These are phyloP conservation scores for Artemia franciscana DNA, from an alignment of 1,140 invertebrate species.

Conservation along the genomic window DNA sequence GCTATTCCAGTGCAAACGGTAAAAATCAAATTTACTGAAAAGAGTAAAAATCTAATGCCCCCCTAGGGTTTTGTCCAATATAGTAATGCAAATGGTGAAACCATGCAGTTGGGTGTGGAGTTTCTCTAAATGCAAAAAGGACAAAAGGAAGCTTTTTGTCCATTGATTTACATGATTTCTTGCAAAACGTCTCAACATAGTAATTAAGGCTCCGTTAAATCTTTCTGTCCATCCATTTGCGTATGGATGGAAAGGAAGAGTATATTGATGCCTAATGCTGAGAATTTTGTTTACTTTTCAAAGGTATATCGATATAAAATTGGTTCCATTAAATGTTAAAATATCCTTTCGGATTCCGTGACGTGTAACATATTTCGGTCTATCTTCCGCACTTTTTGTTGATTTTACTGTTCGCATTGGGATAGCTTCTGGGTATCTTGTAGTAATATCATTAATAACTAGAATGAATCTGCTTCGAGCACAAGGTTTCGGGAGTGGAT, in stretches of 20 bases:
- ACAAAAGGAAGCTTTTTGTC: slow-evolving; percentile 1
- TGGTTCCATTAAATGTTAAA: slow-evolving; percentile 12
- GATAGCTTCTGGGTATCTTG: background rate
- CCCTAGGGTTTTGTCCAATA: background rate
- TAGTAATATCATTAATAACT: background rate
- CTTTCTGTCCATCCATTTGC: slow-evolving; percentile 8
- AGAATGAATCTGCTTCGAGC: background rate
- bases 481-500: background rate
- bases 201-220: slow-evolving; percentile 2
- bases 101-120: background rate
- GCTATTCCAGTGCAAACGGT: too few relatives aligned
- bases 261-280: slow-evolving; percentile 4
- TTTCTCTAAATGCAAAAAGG: slow-evolving; percentile 7
- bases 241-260: slow-evolving; percentile 7
- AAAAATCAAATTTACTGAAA: too few relatives aligned
- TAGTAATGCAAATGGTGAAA: background rate
- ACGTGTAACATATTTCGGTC: slow-evolving; percentile 6
- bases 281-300: slow-evolving; percentile 1
- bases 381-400: background rate
- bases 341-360: slow-evolving; percentile 13
- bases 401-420: background rate
- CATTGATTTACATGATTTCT: slow-evolving; percentile 1
- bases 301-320: slow-evolving; percentile 11
- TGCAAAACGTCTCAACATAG: slow-evolving; percentile 7
- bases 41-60: too few relatives aligned